Evolutionary conservation across 2,113 vertebrate genomes (phyloP).

Genomic region (Talpa occidentalis): DNA sequence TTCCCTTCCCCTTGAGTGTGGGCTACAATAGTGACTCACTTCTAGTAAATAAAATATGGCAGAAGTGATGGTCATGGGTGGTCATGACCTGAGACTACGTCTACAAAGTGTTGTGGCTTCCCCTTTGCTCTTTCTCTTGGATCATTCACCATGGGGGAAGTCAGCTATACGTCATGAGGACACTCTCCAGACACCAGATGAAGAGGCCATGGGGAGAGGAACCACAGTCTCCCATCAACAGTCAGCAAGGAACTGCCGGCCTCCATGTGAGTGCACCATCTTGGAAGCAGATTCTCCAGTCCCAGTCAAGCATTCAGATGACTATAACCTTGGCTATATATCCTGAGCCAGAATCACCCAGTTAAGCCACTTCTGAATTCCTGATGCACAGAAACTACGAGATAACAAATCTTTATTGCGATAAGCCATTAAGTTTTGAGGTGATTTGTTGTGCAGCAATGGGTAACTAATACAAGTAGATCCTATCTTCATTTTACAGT

Average conservation of each 20-base stretch:
- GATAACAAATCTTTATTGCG: conserved; percentile 16
- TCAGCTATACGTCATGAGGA: background rate
- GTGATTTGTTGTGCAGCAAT: background rate
- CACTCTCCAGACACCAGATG: background rate
- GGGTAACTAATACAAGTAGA: background rate
- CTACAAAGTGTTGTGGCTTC: background rate
- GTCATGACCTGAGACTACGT: conserved; percentile 22
- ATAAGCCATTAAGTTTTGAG: conserved; percentile 1
- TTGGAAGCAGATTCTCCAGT: background rate
- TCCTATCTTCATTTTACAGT: conserved; percentile 23
- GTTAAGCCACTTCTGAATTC: conserved; percentile 34
- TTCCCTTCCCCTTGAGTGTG: background rate
- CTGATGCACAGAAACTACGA: background rate
- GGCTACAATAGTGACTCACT: background rate
- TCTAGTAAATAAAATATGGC: conserved; percentile 20
- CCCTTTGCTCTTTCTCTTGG: background rate
- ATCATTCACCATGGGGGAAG: background rate
- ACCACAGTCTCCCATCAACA: background rate
- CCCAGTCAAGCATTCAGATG: background rate
- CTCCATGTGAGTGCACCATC: background rate
- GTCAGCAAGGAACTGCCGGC: background rate
- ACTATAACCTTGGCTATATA: background rate
- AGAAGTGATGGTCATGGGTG: background rate
- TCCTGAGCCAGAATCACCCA: background rate
- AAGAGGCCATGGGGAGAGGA: background rate